Evolutionary conservation across 2,888 invertebrate genomes (phyloP), one percentile per base, ranked within the genome.

Genomic region (Tetrapedia diversipes): DNA sequence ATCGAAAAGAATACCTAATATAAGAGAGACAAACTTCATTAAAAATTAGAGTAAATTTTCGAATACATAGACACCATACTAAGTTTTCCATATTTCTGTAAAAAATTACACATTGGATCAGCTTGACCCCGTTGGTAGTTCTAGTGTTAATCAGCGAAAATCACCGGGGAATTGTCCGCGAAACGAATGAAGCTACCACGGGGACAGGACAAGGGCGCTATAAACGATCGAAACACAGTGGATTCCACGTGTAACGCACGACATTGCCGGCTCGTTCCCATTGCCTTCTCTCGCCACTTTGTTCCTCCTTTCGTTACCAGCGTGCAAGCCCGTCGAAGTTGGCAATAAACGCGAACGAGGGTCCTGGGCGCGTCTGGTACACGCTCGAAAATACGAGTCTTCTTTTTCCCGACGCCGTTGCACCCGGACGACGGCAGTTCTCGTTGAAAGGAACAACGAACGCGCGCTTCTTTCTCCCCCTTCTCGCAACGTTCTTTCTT

Each of bases 91-190:
- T n/a, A n/a, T n/a, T n/a, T n/a, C n/a, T n/a, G n/a, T n/a, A n/a
- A n/a, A n/a, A n/a, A n/a, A n/a, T n/a, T n/a, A n/a, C n/a, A n/a
- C n/a, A n/a, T n/a, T n/a, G n/a, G n/a, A n/a, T n/a, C n/a, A n/a
- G n/a, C n/a, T n/a, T n/a, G n/a, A n/a, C n/a, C n/a, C n/a, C n/a
- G n/a, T n/a, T n/a, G n/a, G n/a, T n/a, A n/a, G n/a, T n/a, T n/a
- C n/a, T n/a, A n/a, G n/a, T n/a, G n/a, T 76, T 76, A 70, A 79
- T 81, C 66, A 63, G 8, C 34, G 59, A 63, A 57, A 57, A 66
- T 68, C 47, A 34, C 59, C 68, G 54, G 45, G 56, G 61, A 47
- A 61, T 64, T 68, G 45, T 59, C 69, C 56, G 74, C 56, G 72
- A 79, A 84, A 81, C 64, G 76, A 70, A 39, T 51, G 41, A 59